Base-by-base conservation (phyloP, 2,888 invertebrate genomes). In the Kryphioiulus occultus region DNA sequence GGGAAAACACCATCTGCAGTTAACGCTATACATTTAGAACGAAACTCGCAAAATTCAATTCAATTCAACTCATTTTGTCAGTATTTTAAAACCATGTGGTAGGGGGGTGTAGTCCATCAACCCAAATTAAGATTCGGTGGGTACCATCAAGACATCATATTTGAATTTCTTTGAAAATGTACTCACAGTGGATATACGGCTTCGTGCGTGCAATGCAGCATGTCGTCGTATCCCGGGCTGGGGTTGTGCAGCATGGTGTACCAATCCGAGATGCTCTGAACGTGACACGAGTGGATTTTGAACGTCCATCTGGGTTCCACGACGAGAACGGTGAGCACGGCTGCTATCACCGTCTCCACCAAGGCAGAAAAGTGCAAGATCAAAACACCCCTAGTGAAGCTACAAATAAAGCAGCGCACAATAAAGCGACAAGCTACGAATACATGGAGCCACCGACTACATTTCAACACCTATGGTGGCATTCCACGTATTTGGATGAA, bases 221-320 rank as follows among this genome's bases (percentile, higher is more conserved):
- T 95, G 89, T 95, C 94, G 88, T 96, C 96, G 92, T 98, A 99
- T 92, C 98, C 96, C 0, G 98, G 97, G 90, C 95, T 95, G 9
- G 99, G 99, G 93, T 99, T 99, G 91, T 98, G 95, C 89, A 99
- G 94, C 90, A 99, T 92, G 0, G 99, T 98, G 92, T 99, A 99
- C 99, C 99, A 99, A 92, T 99, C 99, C 0, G 97, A 95, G 32
- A 99, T 93, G 68, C 95, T 94, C 88, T 94, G 94, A 0, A 96
- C 96, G 10, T 94, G 93, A 91, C 99, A 98, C 0, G 97, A 95
- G 90, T 94, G 93, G 35, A 99, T 93, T 2, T 92, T 92, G 88
- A 98, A 94, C 1, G 94, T 93, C 84, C 98, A 97, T 4, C 95
- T 92, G 0, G 99, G 99, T 78, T 97, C 95, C 88, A 95, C 94